A percentile compares a stretch with the other conserved stretches of the same genome.
Conservation (phyloP, 2,113 vertebrate genomes). For the Nesogale talazaci region DNA sequence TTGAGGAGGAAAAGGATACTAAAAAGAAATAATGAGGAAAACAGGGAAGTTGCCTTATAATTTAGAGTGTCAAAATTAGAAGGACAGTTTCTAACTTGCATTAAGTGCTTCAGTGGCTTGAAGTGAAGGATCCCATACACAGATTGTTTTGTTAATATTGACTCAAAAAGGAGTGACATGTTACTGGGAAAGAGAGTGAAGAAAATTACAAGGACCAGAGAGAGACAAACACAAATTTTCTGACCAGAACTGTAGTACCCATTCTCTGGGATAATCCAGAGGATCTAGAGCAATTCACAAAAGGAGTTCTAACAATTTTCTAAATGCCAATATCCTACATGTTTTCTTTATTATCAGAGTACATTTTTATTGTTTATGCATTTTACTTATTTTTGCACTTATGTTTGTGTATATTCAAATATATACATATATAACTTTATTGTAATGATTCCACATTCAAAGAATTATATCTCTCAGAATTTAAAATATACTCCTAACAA, state of each 20-base stretch:
- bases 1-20: not conserved
- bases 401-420: not conserved
- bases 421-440: not conserved
- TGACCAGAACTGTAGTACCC: not conserved
- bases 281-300: not conserved
- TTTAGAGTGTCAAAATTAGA: not conserved
- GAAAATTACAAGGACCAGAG: not conserved
- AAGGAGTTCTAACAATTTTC: not conserved
- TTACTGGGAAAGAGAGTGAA: not conserved
- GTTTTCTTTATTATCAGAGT: not conserved
- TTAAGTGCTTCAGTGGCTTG: not conserved
- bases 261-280: not conserved
- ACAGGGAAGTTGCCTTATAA: not conserved
- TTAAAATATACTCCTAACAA: not conserved
- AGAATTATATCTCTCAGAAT: not conserved
- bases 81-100: not conserved
- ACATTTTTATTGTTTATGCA: not conserved
- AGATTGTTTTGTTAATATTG: not conserved
- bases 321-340: not conserved
- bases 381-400: not conserved
- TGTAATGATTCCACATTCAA: not conserved
- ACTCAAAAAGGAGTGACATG: not conserved
- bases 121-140: not conserved
- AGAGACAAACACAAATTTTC: not conserved
- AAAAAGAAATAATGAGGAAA: not conserved